Conservation (phyloP, 2,797 vertebrate genomes). For the Aratinga solstitialis region DNA sequence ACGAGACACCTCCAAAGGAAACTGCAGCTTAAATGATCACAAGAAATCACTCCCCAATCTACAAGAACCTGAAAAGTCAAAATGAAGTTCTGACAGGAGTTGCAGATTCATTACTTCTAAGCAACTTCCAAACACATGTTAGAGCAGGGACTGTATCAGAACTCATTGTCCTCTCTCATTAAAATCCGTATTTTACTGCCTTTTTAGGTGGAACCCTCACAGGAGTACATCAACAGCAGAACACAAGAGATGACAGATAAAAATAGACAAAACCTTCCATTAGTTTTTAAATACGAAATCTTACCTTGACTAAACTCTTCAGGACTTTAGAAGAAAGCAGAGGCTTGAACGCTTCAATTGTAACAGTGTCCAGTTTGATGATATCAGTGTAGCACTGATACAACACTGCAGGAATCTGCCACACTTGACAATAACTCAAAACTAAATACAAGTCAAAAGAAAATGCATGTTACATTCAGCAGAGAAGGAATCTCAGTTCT, state of each 20-base stretch:
- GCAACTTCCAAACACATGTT: not conserved
- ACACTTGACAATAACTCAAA: constrained; percentile 90
- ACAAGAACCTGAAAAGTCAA: not conserved
- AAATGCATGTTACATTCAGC: not conserved
- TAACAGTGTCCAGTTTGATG: constrained; percentile 84
- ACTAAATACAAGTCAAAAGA: constrained; percentile 71
- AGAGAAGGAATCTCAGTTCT: not conserved
- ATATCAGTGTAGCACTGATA: constrained; percentile 92
- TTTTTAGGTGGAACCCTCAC: not conserved
- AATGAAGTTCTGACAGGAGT: not conserved
- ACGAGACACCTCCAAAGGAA: not conserved
- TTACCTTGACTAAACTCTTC: constrained; percentile 83
- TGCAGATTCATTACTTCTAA: not conserved
- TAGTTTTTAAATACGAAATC: not conserved
- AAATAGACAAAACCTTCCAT: not conserved
- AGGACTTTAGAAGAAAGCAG: constrained; percentile 77
- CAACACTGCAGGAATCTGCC: constrained; percentile 82
- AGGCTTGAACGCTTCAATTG: constrained; percentile 87
- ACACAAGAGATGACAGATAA: not conserved
- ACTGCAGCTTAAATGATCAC: not conserved
- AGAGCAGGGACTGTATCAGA: not conserved
- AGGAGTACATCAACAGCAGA: not conserved
- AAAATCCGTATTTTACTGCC: not conserved
- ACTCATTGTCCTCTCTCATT: not conserved
- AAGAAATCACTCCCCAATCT: not conserved